A percentile compares a stretch with the other conserved stretches of the same genome.
These are phyloP conservation scores for Periophthalmus modestus DNA, from an alignment of 2,113 vertebrate genomes.

Conservation along the genomic window DNA sequence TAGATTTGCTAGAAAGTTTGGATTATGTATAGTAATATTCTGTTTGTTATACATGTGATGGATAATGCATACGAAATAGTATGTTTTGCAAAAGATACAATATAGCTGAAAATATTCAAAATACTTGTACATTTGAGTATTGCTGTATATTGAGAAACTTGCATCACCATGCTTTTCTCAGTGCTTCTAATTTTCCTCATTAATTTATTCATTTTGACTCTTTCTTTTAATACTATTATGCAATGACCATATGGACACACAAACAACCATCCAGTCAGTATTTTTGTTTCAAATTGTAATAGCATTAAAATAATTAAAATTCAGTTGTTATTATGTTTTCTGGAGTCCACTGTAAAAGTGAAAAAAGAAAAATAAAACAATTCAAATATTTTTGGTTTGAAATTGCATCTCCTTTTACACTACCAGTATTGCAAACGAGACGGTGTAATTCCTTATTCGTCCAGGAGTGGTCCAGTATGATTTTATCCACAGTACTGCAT, in stretches of 20 bases:
- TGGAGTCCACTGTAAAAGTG: background rate
- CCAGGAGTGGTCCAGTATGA: too few species aligned
- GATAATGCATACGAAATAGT: conserved; percentile 9
- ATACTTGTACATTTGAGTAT: conserved; percentile 1
- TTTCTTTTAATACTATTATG: background rate
- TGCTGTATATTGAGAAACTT: background rate
- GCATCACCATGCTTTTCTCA: background rate
- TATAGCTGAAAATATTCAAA: background rate
- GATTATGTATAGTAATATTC: background rate
- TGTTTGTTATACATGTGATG: background rate
- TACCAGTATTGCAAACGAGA: background rate
- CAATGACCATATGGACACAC: background rate
- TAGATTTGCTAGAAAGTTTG: background rate
- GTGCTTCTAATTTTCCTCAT: background rate
- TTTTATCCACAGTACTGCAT: too few species aligned
- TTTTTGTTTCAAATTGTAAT: background rate
- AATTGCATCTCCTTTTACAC: background rate
- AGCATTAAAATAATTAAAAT: background rate
- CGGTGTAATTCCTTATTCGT: too few species aligned
- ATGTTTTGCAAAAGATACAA: conserved; percentile 10
- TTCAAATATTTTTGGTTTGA: background rate
- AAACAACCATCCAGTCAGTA: background rate
- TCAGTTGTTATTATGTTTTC: background rate
- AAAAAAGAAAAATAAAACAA: background rate
- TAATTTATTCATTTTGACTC: background rate